These are phyloP conservation scores for Sebastes steindachneri DNA, from an alignment of 2,797 vertebrate species.

Conservation along the genomic window DNA sequence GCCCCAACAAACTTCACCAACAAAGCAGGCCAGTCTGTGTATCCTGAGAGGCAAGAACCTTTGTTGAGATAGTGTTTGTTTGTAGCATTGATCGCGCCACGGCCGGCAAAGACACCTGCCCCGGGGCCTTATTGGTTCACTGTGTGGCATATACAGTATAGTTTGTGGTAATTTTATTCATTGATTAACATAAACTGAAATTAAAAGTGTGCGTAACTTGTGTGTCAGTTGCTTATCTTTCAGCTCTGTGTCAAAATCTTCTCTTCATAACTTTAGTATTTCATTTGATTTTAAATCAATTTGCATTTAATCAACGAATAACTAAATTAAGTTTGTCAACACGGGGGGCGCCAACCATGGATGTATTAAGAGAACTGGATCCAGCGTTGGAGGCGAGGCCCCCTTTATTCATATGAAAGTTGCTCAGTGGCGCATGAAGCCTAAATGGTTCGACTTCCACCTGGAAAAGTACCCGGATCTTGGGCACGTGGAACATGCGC, in stretches of 20 bases:
- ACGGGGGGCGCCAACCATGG: too few relatives aligned
- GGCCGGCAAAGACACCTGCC: neutral
- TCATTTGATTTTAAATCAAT: neutral
- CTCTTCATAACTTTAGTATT: neutral
- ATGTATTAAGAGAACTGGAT: too few relatives aligned
- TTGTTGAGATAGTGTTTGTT: neutral
- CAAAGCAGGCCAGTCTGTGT: neutral
- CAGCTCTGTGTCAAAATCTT: neutral
- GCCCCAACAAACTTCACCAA: neutral
- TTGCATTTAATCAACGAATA: neutral
- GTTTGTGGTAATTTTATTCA: neutral
- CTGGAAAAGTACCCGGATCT: too few relatives aligned
- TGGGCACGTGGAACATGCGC: too few relatives aligned
- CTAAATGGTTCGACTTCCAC: too few relatives aligned
- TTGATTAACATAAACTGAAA: neutral
- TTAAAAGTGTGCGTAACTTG: neutral
- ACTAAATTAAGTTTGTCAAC: neutral
- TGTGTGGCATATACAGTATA: neutral
- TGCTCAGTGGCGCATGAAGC: rapidly evolving
- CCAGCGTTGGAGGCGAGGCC: too few relatives aligned
- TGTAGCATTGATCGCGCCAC: neutral
- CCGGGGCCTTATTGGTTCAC: neutral
- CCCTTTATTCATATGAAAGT: too few relatives aligned
- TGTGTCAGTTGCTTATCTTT: neutral
- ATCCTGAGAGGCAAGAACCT: neutral